Conservation (phyloP, 1,140 invertebrate species). For the Orussus abietinus region DNA sequence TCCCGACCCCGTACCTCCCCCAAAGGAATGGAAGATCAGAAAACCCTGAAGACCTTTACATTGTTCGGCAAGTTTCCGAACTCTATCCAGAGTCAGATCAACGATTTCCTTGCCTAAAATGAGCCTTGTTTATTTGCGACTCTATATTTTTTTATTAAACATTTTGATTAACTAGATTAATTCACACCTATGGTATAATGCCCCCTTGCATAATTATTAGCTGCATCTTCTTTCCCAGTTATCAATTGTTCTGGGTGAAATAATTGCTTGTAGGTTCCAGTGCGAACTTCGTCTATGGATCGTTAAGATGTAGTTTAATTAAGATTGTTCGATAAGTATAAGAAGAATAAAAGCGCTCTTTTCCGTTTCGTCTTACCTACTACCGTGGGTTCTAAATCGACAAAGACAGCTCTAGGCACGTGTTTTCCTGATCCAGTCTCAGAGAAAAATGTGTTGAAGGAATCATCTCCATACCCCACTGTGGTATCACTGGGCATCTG, state of each 20-base stretch:
- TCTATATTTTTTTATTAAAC: conserved; percentile 36
- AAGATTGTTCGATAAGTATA: not conserved
- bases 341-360: conserved; percentile 4
- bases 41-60: conserved; percentile 68
- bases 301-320: not conserved
- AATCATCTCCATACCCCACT: conserved; percentile 54
- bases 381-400: conserved; percentile 66
- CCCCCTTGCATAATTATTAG: conserved; percentile 51
- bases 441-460: conserved; percentile 64
- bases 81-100: conserved; percentile 39
- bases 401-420: conserved; percentile 61
- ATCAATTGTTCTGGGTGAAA: conserved; percentile 68
- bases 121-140: conserved; percentile 19
- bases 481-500: conserved; percentile 44
- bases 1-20: conserved; percentile 77
- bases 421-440: conserved; percentile 59
- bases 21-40: conserved; percentile 83
- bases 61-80: conserved; percentile 49
- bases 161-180: conserved; percentile 54
- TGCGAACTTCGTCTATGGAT: conserved; percentile 59
- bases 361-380: conserved; percentile 48
- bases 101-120: conserved; percentile 57
- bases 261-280: conserved; percentile 61
- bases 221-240: conserved; percentile 64
- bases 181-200: conserved; percentile 58